phyloP scores from a whole-genome alignment of 2,888 invertebrate genomes.

The Gymnocheta viridis region DNA sequence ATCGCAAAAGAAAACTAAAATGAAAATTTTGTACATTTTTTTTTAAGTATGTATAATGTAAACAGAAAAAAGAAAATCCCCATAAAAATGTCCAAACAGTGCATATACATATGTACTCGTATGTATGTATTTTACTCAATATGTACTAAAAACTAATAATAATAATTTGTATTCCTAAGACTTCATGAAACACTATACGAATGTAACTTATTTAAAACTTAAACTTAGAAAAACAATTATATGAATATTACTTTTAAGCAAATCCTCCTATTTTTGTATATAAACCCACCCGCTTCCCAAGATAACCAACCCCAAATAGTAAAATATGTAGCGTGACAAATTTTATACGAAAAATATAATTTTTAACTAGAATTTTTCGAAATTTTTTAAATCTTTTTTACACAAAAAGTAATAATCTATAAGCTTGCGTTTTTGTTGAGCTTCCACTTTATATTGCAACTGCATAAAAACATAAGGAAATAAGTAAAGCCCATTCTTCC shows the following conservation, averaged over 20 bases:
- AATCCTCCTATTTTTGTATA: constrained; percentile 50
- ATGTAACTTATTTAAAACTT: constrained; percentile 65
- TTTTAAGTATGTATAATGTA: constrained; percentile 67
- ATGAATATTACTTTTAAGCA: constrained; percentile 41
- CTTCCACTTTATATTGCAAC: constrained; percentile 71
- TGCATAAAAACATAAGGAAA: constrained; percentile 1
- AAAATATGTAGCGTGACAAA: neutral
- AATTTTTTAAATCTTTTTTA: constrained; percentile 58
- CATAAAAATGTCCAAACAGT: constrained; percentile 64
- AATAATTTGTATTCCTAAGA: constrained; percentile 76
- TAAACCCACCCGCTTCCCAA: constrained; percentile 21
- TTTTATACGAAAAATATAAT: neutral
- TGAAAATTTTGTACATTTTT: constrained; percentile 38
- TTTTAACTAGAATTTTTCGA: neutral
- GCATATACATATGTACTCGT: constrained; percentile 13
- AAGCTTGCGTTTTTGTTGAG: constrained; percentile 82
- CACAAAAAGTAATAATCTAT: constrained; percentile 50
- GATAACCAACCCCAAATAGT: constrained; percentile 71
- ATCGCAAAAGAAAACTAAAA: constrained; percentile 1
- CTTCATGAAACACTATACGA: constrained; percentile 71
- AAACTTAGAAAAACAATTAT: constrained; percentile 40
- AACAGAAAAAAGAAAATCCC: constrained; percentile 39
- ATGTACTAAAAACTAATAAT: constrained; percentile 31
- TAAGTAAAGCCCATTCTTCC: constrained; percentile 9
- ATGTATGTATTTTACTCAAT: constrained; percentile 50